Evolutionary conservation across 2,797 vertebrate species (phyloP), one percentile per base, ranked within the genome.

Genomic region (Oophaga sylvatica): DNA sequence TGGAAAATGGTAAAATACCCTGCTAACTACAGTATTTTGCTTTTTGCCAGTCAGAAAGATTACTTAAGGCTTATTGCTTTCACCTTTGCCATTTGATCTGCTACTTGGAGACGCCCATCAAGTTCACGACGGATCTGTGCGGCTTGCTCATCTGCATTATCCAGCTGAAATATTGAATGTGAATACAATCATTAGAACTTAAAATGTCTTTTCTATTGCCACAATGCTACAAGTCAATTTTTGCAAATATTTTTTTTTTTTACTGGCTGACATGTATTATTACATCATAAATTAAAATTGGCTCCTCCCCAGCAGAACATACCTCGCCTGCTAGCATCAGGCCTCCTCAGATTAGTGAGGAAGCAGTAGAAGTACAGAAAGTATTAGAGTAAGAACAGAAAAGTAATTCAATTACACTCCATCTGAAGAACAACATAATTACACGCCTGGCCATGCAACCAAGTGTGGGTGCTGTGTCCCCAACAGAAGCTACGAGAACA

Each of bases 111-210:
- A 29, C 97, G 94, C 13, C 97, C 97, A 60, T 99, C 98, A 88
- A 99, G 95, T 90, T 99, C 98, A 87, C 98, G 94, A 92, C 98
- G 96, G 92, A 99, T 99, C 94, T 99, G 98, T 45, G 98, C 98
- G 75, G 98, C 98, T 94, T 99, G 98, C 87, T 99, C 98, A 85
- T 99, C 98, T 90, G 97, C 96, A 68, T 97, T 99, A 92, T 99
- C 98, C 92, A 99, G 35, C 98, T 99, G 93, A 73, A 86, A 90
- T 0, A 90, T 3, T 20, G 11, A 80, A 80, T 16, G 13, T 12
- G 53, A 73, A 53, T 11, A 75, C 26, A 1, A 48, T 12, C 41
- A 48, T 48, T 48, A 13, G 20, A 45, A 41, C 22, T 20, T 68
- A 29, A 5, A 68, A 29, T 4, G 3, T 68, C 13, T 29, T 29